Base-by-base conservation (phyloP, 2,113 vertebrate genomes). In the Okapia johnstoni region DNA sequence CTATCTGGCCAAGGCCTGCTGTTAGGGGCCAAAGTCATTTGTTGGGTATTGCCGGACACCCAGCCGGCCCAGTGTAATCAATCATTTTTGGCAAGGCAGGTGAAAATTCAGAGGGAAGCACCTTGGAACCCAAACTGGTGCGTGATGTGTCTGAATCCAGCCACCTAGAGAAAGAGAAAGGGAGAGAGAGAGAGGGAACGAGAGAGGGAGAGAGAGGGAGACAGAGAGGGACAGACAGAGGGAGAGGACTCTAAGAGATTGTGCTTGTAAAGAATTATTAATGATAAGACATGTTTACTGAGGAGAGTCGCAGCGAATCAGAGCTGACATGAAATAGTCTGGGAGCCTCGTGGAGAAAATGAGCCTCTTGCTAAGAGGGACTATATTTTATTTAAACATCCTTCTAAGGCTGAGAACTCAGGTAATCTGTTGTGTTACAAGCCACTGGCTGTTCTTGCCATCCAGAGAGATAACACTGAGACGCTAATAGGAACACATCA, bases 361-460 rank as follows among this genome's bases (percentile, higher is more conserved):
- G 99, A 99, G 99, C 99, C 99, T 99, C 99, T 99, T 90, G 98
- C 98, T 99, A 99, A 99, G 99, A 99, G 99, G 99, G 99, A 99
- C 99, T 99, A 99, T 99, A 99, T 99, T 99, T 99, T 99, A 99
- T 99, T 99, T 99, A 99, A 99, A 99, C 99, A 98, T 98, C 99
- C 98, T 98, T 99, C 99, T 99, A 98, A 99, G 98, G 99, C 99
- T 99, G 99, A 99, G 99, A 98, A 99, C 98, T 99, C 99, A 99
- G 99, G 99, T 99, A 99, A 99, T 99, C 99, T 99, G 99, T 99
- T 99, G 99, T 99, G 99, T 99, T 99, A 99, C 99, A 99, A 99
- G 99, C 99, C 99, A 99, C 99, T 99, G 99, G 99, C 99, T 99
- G 99, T 99, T 99, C 99, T 99, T 99, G 98, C 99, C 99, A 99